Evolutionary conservation across 2,797 vertebrate species (phyloP), one percentile per base, ranked within the genome.

Genomic region (Brotogeris chrysoptera): DNA sequence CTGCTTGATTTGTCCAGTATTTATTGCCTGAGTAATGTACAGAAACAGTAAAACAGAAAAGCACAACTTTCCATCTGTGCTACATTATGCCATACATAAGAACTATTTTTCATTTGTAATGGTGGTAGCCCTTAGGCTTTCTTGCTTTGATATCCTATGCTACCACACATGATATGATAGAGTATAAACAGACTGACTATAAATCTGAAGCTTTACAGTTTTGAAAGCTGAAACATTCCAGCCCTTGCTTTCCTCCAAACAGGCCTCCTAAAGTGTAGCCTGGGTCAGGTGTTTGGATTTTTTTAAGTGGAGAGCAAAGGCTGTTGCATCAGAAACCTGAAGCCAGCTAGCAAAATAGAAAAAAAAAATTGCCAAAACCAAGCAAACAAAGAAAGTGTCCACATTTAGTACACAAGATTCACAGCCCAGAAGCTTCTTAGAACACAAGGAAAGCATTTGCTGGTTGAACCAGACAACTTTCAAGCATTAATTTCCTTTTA

Each of bases 51-150:
- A 97, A 95, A 84, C 90, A 97, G 83, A 91, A 94, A 96, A 92
- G 89, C 96, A 86, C 97, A 96, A 79, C 93, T 97, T 97, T 97
- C 97, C 97, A 98, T 98, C 96, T 97, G 95, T 90, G 90, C 93
- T 95, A 89, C 90, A 95, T 97, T 97, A 98, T 76, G 59, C 96
- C 96, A 93, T 92, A 92, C 71, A 50, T 74, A 96, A 95, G 94
- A 95, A 83, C 84, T 92, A 95, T 97, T 98, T 97, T 97, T 98
- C 97, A 97, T 95, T 65, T 95, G 94, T 92, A 97, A 95, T 96
- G 90, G 80, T 91, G 86, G 95, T 91, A 88, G 91, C 77, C 94
- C 2, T 1, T 76, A 94, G 94, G 90, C 80, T 92, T 86, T 80
- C 80, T 78, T 89, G 64, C 95, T 97, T 96, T 97, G 96, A 97